Conservation (phyloP, 2,113 vertebrate genomes). For the Lepisosteus osseus region DNA sequence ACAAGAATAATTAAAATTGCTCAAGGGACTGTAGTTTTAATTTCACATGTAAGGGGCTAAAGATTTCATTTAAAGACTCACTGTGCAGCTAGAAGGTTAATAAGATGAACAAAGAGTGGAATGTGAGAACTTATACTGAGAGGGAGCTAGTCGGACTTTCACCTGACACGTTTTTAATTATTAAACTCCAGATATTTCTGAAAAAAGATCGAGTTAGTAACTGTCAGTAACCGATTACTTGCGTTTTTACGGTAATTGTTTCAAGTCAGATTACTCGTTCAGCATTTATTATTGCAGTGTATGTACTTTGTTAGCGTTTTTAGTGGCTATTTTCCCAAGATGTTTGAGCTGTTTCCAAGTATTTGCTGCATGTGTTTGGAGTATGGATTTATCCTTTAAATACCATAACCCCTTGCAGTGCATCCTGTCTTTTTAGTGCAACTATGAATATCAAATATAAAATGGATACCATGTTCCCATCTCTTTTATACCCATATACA, state of each 20-base stretch:
- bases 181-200: constrained; percentile 65
- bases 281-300: neutral
- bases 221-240: constrained; percentile 59
- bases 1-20: constrained; percentile 79
- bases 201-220: constrained; percentile 69
- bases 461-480: too few species aligned
- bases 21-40: constrained; percentile 80
- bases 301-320: neutral
- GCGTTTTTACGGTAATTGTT: constrained; percentile 33
- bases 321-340: too few species aligned
- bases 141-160: constrained; percentile 70
- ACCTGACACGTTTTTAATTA: constrained; percentile 81
- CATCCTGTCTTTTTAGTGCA: too few species aligned
- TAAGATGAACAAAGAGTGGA: constrained; percentile 75
- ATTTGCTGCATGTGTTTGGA: too few species aligned
- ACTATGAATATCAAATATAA: too few species aligned
- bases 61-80: constrained; percentile 79
- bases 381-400: too few species aligned
- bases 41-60: constrained; percentile 80
- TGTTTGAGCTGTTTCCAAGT: too few species aligned
- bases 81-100: constrained; percentile 73
- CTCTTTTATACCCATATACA: too few species aligned
- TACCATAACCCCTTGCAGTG: too few species aligned
- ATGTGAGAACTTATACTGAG: constrained; percentile 69
- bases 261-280: constrained; percentile 5